Conservation (phyloP, 2,888 invertebrate species). For the Hemithea aestivaria region DNA sequence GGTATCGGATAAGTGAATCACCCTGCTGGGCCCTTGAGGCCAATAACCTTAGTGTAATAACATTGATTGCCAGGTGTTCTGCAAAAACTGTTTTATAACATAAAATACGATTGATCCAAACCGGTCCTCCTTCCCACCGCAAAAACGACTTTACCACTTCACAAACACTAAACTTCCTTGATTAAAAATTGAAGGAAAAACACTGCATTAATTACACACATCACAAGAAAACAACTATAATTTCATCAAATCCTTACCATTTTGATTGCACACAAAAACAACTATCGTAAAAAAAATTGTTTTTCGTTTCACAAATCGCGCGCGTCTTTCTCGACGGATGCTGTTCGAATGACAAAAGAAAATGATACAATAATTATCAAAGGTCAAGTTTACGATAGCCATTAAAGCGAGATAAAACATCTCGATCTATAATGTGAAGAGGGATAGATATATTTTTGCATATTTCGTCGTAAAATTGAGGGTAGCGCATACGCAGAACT, state of each 20-base stretch:
- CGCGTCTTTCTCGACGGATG: constrained; percentile 39
- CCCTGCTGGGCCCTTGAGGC: too few species aligned
- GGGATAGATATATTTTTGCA: constrained; percentile 34
- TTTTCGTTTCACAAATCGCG: constrained; percentile 34
- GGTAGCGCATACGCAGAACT: constrained; percentile 48
- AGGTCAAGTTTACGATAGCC: constrained; percentile 69
- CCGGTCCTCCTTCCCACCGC: constrained; percentile 12
- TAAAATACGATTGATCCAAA: constrained; percentile 4
- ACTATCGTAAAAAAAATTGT: constrained; percentile 35
- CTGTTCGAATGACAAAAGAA: constrained; percentile 53
- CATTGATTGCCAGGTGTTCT: too few species aligned
- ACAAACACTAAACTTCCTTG: constrained; percentile 13
- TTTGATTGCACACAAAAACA: constrained; percentile 30
- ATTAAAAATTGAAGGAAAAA: constrained; percentile 10
- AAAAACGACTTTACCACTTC: constrained; percentile 10
- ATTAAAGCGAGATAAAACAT: constrained; percentile 29
- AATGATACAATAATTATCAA: constrained; percentile 41
- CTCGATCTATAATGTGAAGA: constrained; percentile 17
- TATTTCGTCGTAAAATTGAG: constrained; percentile 25
- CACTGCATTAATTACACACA: constrained; percentile 11
- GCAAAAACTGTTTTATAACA: too few species aligned
- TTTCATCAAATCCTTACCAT: constrained; percentile 22
- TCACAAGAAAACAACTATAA: background rate
- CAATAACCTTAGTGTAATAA: too few species aligned
- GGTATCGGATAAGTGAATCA: too few species aligned